These are phyloP conservation scores for Branchinecta lynchi DNA, from an alignment of 1,140 invertebrate species.

Conservation along the genomic window DNA sequence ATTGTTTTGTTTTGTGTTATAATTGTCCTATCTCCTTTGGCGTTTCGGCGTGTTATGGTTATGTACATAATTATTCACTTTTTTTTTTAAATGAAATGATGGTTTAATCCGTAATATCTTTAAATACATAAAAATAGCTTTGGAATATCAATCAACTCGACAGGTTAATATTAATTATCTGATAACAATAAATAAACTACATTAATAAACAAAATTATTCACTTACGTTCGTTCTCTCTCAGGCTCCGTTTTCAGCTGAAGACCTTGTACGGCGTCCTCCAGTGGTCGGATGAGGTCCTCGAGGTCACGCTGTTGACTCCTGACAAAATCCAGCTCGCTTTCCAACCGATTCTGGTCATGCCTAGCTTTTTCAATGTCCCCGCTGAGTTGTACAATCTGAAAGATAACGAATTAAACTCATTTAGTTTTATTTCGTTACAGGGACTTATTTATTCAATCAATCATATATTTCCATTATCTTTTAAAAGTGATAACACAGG, in stretches of 20 bases:
- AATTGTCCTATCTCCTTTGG: no score
- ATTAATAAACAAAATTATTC: no score
- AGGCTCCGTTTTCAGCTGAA: constrained; percentile 56
- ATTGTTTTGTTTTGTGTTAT: neutral
- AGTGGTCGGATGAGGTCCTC: constrained; percentile 69
- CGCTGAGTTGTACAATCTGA: constrained; percentile 65
- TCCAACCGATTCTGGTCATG: constrained; percentile 75
- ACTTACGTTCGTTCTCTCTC: constrained; percentile 65
- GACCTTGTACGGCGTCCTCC: constrained; percentile 53
- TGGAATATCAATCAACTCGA: no score
- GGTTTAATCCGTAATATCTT: no score
- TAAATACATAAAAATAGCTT: no score
- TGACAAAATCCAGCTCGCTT: constrained; percentile 84
- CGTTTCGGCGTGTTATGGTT: no score
- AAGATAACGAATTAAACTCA: constrained; percentile 22
- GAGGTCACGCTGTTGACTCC: constrained; percentile 78
- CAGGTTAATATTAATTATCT: no score
- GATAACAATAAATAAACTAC: no score
- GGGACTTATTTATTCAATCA: neutral
- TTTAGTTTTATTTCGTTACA: constrained; percentile 14
- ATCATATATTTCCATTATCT: neutral
- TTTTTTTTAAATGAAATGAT: no score
- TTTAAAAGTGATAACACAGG: no score
- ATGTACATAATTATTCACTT: no score
- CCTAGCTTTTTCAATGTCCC: constrained; percentile 68